Percentiles rank a stretch among this genome's conserved stretches.
phyloP scores from a whole-genome alignment of 2,113 vertebrate species.

The Desmodus rotundus region DNA sequence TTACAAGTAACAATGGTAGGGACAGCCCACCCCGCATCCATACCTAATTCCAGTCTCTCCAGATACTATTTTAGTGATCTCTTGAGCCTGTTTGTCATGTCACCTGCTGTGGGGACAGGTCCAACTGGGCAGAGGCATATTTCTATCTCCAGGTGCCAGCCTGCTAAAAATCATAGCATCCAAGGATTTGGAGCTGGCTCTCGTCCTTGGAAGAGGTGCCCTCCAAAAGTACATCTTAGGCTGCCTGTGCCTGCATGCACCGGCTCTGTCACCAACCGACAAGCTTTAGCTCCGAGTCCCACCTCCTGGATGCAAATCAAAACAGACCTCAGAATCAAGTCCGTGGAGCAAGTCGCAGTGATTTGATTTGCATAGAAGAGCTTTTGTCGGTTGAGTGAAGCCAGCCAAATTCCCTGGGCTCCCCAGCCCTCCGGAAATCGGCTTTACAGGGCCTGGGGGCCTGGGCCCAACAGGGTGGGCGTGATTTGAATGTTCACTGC shows the following conservation, averaged over 20 bases:
- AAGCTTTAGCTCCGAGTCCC: neutral
- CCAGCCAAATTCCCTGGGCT: constrained; percentile 57
- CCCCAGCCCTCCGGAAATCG: constrained; percentile 62
- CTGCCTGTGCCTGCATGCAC: neutral
- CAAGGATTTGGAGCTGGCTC: neutral
- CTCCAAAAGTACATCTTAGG: neutral
- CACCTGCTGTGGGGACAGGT: neutral
- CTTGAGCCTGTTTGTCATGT: neutral
- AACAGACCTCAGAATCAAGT: neutral
- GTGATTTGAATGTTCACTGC: constrained; percentile 32
- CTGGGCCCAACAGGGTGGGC: neutral
- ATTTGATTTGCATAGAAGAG: constrained; percentile 61
- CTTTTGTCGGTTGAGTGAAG: constrained; percentile 45
- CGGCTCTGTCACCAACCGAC: neutral
- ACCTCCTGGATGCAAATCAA: constrained; percentile 48
- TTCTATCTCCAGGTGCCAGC: neutral
- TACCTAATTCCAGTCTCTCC: neutral
- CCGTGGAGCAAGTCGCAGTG: constrained; percentile 17
- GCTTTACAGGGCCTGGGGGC: neutral
- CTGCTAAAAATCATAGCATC: neutral
- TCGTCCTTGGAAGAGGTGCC: neutral
- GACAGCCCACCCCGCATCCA: neutral
- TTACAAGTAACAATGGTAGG: neutral
- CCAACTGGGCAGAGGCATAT: neutral
- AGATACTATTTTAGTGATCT: neutral